Percentiles rank a stretch among this genome's conserved stretches.
phyloP scores from a whole-genome alignment of 2,113 vertebrate species.

The Pimephales promelas region DNA sequence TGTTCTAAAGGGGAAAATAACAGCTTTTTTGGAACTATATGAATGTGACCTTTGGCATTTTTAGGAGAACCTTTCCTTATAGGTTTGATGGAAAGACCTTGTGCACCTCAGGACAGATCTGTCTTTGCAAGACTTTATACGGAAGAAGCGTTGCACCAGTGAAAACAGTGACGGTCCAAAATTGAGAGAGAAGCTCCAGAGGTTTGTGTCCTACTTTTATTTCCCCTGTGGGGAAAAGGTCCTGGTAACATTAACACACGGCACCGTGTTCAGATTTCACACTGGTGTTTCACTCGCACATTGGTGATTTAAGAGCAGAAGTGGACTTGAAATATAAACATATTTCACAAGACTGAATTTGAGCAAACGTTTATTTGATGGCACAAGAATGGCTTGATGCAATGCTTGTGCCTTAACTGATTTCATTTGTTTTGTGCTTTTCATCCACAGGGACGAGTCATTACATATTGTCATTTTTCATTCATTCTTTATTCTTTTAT shows the following conservation, averaged over 20 bases:
- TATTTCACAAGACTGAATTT: slow-evolving; percentile 16
- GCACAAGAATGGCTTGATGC: slow-evolving; percentile 31
- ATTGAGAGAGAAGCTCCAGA: slow-evolving; percentile 19
- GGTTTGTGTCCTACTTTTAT: slow-evolving; percentile 18
- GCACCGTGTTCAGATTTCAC: not conserved
- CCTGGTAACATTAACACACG: not conserved
- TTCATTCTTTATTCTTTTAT: slow-evolving; percentile 34
- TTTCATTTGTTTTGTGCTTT: slow-evolving; percentile 14
- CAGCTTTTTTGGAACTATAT: not conserved
- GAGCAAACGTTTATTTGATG: not conserved
- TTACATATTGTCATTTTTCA: slow-evolving; percentile 24
- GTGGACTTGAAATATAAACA: slow-evolving; percentile 20
- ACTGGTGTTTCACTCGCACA: not conserved
- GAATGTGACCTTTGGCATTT: not conserved
- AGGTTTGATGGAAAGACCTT: not conserved
- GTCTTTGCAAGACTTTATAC: not conserved
- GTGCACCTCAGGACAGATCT: not conserved
- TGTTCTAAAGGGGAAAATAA: not conserved
- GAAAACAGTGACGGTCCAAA: slow-evolving; percentile 2
- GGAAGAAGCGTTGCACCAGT: not conserved
- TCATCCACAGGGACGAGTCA: slow-evolving; percentile 27
- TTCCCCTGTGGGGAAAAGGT: slow-evolving; percentile 26
- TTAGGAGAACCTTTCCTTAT: not conserved
- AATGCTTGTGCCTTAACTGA: slow-evolving; percentile 12
- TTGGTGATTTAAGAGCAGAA: not conserved